These are phyloP conservation scores for Bos taurus DNA, from an alignment of 2,113 vertebrate genomes.

Conservation along the genomic window DNA sequence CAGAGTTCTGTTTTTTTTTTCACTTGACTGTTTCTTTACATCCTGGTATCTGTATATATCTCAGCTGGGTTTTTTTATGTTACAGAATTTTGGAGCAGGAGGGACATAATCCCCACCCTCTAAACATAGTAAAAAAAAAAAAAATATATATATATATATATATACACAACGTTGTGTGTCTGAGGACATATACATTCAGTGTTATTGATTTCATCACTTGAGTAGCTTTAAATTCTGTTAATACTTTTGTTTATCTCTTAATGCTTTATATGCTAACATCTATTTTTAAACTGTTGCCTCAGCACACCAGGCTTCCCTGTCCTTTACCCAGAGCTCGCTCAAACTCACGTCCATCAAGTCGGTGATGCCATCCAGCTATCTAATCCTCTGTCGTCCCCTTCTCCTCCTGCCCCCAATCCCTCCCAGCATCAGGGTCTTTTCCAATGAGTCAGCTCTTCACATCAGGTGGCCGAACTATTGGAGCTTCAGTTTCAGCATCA, in stretches of 20 bases:
- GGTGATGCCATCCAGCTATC: background rate
- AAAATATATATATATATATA: no score
- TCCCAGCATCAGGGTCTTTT: background rate
- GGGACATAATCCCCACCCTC: background rate
- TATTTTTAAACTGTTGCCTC: background rate
- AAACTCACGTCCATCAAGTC: background rate
- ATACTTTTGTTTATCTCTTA: background rate
- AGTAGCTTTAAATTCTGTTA: background rate
- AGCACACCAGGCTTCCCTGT: background rate
- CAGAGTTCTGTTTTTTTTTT: slow-evolving; percentile 22
- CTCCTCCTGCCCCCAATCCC: background rate
- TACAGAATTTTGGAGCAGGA: background rate
- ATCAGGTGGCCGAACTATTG: background rate
- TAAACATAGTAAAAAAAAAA: background rate
- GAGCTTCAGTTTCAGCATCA: background rate
- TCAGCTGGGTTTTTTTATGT: background rate
- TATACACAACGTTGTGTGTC: background rate
- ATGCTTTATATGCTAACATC: background rate
- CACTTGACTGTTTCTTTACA: slow-evolving; percentile 28
- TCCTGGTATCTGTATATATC: background rate
- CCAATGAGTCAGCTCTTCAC: accelerated
- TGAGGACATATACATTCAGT: background rate
- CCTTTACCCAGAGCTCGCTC: background rate
- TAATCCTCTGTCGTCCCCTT: background rate
- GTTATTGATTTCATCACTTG: background rate